Base-by-base conservation (phyloP, 2,797 vertebrate genomes). In the Nothura maculosa region DNA sequence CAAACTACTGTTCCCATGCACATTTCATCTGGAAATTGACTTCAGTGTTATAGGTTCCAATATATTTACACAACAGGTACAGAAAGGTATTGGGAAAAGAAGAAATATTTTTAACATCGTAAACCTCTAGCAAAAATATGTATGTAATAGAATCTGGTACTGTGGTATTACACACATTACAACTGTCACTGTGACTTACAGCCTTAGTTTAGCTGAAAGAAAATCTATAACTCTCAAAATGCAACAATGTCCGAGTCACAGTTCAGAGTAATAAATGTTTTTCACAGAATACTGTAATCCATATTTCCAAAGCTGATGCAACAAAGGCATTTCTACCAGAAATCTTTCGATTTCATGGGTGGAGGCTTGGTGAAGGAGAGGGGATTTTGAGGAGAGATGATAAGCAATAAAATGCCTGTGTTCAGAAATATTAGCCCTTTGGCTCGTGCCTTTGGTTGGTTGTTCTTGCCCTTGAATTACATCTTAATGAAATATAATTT, bases 201-300 rank as follows among this genome's bases (percentile, higher is more conserved):
- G 97, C 97, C 97, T 98, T 98, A 98, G 97, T 98, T 98, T 98
- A 98, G 98, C 97, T 98, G 98, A 98, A 98, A 97, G 98, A 98
- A 98, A 98, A 98, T 98, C 98, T 98, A 98, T 98, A 98, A 98
- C 97, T 96, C 96, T 94, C 97, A 97, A 97, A 98, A 98, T 97
- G 97, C 96, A 97, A 97, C 98, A 97, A 97, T 95, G 97, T 98
- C 97, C 96, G 88, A 98, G 97, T 97, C 98, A 98, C 97, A 97
- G 97, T 98, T 98, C 97, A 97, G 96, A 92, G 97, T 98, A 98
- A 98, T 98, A 98, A 98, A 98, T 98, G 98, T 97, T 98, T 98
- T 98, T 98, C 97, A 97, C 96, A 97, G 96, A 97, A 97, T 97
- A 97, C 97, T 97, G 97, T 98, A 97, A 98, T 98, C 97, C 93